phyloP scores from a whole-genome alignment of 2,113 vertebrate genomes.

The Tachycineta bicolor region DNA sequence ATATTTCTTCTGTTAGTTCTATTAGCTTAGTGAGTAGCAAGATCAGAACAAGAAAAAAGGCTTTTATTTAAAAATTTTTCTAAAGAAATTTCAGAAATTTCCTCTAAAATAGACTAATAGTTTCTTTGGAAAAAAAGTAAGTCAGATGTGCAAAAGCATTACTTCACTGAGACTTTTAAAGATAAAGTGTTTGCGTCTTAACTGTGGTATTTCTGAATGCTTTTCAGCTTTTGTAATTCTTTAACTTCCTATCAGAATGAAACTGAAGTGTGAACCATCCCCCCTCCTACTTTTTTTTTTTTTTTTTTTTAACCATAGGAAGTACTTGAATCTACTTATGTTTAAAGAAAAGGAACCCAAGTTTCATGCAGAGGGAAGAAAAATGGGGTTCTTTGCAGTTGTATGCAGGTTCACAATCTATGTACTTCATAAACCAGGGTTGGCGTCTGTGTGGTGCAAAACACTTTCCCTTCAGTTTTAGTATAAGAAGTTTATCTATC shows the following conservation, averaged over 20 bases:
- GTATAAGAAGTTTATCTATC: not conserved
- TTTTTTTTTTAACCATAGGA: not conserved
- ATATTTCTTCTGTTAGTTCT: not conserved
- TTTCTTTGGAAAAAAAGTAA: not conserved
- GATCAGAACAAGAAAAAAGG: not conserved
- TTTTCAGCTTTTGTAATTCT: not conserved
- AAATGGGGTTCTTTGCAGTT: not conserved
- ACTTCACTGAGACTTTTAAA: not conserved
- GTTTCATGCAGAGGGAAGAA: not conserved
- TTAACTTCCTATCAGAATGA: not conserved
- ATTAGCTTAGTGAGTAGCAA: not conserved
- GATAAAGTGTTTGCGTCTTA: not conserved
- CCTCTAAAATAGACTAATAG: not conserved
- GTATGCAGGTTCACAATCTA: not conserved
- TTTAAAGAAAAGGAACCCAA: not conserved
- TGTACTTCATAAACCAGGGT: fast-evolving
- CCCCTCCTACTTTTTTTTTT: not conserved
- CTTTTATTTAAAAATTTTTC: not conserved
- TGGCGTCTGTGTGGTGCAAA: not conserved
- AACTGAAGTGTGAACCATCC: not conserved
- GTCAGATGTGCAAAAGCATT: not conserved
- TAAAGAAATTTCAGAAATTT: not conserved
- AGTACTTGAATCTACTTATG: not conserved
- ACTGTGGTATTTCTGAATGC: not conserved
- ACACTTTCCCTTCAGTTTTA: not conserved